These are phyloP conservation scores for Eriocheir sinensis DNA, from an alignment of 1,140 invertebrate genomes.

Conservation along the genomic window DNA sequence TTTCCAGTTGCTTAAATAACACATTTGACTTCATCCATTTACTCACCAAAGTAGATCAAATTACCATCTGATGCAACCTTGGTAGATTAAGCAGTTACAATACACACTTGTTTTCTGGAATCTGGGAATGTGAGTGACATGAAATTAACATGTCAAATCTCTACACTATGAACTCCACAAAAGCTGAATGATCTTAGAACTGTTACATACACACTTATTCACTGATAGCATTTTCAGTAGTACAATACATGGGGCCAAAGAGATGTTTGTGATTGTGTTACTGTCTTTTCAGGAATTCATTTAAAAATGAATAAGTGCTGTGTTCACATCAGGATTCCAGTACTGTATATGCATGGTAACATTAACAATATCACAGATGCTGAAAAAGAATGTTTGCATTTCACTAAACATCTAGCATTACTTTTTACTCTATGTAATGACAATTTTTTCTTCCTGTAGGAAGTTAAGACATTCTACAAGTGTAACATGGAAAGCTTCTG, in stretches of 20 bases:
- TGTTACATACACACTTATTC: not conserved
- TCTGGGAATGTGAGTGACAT: not conserved
- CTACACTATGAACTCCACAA: not conserved
- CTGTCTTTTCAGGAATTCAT: not conserved
- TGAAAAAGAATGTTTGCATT: not conserved
- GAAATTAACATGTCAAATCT: conserved; percentile 15
- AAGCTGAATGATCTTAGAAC: no score
- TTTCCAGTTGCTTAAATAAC: no score
- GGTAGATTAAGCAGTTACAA: no score
- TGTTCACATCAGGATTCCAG: not conserved
- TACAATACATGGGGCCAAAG: not conserved
- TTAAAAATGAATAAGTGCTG: not conserved
- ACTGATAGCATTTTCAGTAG: not conserved
- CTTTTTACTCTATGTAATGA: not conserved
- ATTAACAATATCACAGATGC: not conserved
- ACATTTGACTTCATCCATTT: not conserved
- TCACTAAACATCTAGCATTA: not conserved
- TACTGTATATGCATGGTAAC: not conserved
- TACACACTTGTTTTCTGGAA: not conserved
- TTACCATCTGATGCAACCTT: no score
- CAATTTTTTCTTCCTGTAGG: not conserved
- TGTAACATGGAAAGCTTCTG: not conserved
- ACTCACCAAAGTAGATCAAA: not conserved
- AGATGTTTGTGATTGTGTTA: no score
- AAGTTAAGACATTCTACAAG: conserved; percentile 8